Base-by-base conservation (phyloP, 2,888 invertebrate genomes). In the Euphydryas editha region DNA sequence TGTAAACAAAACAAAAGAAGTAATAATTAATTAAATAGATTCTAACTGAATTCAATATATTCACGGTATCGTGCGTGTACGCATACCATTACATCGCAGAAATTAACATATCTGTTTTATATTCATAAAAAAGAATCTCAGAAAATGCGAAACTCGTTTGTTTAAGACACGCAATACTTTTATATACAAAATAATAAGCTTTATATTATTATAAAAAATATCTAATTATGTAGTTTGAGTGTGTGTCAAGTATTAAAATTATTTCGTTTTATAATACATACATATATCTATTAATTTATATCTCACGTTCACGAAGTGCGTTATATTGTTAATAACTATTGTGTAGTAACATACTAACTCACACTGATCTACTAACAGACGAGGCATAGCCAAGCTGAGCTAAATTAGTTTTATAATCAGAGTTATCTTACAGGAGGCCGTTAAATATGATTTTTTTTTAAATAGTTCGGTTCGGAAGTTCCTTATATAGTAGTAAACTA, bases 61-160 rank as follows among this genome's bases (percentile, higher is more conserved):
- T n/a, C 65, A 65, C 59, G 64, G 67, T 59, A 67, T 7, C 20
- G 55, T 70, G 69, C 70, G 63, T 58, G 65, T 42, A 36, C 56
- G 51, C 55, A 62, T 61, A 60, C 44, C 59, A 59, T 61, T 66
- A 67, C 24, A 30, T 62, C 58, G 57, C 59, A 42, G 18, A 59
- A 60, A 62, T 67, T 68, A 63, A 39, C 65, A 65, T 67, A 70
- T 56, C 55, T 67, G 54, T 64, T 70, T 49, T 63, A 17, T 47
- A 65, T 64, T 60, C 61, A 57, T 59, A 64, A 67, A 67, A 70
- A 70, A 58, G 60, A 62, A 64, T 55, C 44, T 65, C 60, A 39
- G 39, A 60, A 64, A 46, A 54, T 44, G 51, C 42, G 30, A 30
- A 20, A 61, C 20, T 49, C 24, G 15, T 55, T 59, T 37, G 49